Conservation (phyloP, 1,140 invertebrate species). For the Teleogryllus occipitalis region DNA sequence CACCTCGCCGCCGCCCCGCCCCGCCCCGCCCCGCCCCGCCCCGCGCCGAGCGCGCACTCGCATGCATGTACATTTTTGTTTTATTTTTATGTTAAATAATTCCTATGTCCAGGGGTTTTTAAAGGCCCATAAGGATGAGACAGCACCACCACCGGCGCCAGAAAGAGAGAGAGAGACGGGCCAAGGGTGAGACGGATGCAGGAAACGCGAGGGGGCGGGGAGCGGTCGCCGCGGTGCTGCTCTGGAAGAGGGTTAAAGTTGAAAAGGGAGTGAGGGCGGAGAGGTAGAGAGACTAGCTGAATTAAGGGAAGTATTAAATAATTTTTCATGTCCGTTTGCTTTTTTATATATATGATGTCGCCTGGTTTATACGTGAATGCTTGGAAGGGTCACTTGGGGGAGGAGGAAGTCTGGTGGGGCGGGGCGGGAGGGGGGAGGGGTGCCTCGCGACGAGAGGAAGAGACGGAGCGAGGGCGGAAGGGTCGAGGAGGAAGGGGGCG, state of each 20-base stretch:
- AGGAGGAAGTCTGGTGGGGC: background rate
- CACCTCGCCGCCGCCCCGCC: too few species aligned
- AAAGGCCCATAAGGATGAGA: conserved; percentile 15
- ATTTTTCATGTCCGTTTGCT: conserved; percentile 24
- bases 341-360: conserved; percentile 7
- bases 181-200: background rate
- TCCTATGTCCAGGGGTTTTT: conserved; percentile 19
- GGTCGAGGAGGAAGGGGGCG: background rate
- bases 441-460: background rate
- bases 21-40: too few species aligned
- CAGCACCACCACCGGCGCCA: background rate
- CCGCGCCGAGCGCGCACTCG: background rate
- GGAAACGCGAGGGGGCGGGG: background rate
- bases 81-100: conserved; percentile 20
- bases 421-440: background rate
- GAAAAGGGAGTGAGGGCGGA: background rate
- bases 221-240: too few species aligned
- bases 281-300: conserved; percentile 9
- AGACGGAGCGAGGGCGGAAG: background rate
- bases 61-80: conserved; percentile 11
- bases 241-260: conserved; percentile 9
- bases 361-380: background rate
- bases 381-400: background rate
- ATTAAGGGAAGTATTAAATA: conserved; percentile 25
- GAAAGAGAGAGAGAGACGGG: background rate